Evolutionary conservation across 1,140 invertebrate species (phyloP).

Genomic region (Trichomalopsis sarcophagae): DNA sequence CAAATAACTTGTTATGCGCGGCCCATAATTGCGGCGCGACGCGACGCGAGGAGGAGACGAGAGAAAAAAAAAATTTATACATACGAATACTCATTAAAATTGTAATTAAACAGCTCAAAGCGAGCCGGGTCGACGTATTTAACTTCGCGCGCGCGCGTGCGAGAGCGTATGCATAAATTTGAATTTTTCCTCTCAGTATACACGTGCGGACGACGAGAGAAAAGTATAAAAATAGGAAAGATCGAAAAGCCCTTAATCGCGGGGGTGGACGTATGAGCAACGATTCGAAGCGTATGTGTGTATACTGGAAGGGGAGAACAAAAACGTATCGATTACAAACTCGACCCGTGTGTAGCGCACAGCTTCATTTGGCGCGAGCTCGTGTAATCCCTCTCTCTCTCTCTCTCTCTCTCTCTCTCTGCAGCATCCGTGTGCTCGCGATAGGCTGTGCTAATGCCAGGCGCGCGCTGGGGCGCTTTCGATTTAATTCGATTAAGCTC

Average conservation of each 20-base stretch:
- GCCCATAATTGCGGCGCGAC: not conserved
- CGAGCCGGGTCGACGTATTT: not conserved
- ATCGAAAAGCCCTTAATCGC: not conserved
- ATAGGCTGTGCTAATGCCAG: constrained; percentile 29
- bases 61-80: not conserved
- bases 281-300: not conserved
- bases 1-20: constrained; percentile 12
- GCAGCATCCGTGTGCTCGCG: not conserved
- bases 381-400: constrained; percentile 26
- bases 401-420: no score
- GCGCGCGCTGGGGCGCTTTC: not conserved
- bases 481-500: constrained; percentile 45
- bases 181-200: not conserved
- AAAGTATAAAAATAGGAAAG: not conserved
- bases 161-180: not conserved
- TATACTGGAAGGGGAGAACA: not conserved
- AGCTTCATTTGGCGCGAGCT: constrained; percentile 39
- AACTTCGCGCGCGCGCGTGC: not conserved
- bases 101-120: constrained; percentile 15
- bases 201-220: not conserved
- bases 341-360: not conserved
- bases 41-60: not conserved
- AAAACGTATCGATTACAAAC: constrained; percentile 22
- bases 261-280: not conserved
- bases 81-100: constrained; percentile 21